Evolutionary conservation across 1,140 invertebrate species (phyloP).

Genomic region (Drosophila teissieri): DNA sequence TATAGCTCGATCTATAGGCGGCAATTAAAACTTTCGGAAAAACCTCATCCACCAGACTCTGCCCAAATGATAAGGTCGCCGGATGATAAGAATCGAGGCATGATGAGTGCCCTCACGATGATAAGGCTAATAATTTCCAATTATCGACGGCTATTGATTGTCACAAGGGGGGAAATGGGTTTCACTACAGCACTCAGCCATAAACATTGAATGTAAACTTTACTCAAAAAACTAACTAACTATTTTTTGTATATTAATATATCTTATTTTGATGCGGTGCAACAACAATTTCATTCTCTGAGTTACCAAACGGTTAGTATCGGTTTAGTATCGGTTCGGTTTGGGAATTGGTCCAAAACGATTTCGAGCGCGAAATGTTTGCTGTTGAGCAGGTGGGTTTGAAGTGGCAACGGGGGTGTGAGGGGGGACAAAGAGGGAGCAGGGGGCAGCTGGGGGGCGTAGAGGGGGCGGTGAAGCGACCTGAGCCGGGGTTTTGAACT

Average conservation of each 20-base stretch:
- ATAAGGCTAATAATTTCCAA: conserved; percentile 10
- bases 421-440: background rate
- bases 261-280: background rate
- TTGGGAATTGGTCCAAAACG: conserved; percentile 1
- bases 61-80: conserved; percentile 4
- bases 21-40: conserved; percentile 25
- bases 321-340: conserved; percentile 13
- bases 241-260: no score
- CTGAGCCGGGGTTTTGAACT: conserved; percentile 54
- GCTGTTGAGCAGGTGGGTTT: conserved; percentile 33
- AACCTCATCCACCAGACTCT: conserved; percentile 6
- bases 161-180: background rate
- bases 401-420: background rate
- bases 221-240: no score
- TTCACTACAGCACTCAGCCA: no score
- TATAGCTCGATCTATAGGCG: background rate
- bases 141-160: background rate
- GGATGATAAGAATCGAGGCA: conserved; percentile 13
- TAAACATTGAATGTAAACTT: no score
- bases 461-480: conserved; percentile 29
- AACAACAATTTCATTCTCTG: no score
- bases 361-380: conserved; percentile 20
- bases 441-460: no score
- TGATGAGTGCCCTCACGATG: conserved; percentile 14
- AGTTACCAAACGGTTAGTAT: conserved; percentile 9